Conservation (phyloP, 1,140 invertebrate genomes). For the Pectinophora gossypiella region DNA sequence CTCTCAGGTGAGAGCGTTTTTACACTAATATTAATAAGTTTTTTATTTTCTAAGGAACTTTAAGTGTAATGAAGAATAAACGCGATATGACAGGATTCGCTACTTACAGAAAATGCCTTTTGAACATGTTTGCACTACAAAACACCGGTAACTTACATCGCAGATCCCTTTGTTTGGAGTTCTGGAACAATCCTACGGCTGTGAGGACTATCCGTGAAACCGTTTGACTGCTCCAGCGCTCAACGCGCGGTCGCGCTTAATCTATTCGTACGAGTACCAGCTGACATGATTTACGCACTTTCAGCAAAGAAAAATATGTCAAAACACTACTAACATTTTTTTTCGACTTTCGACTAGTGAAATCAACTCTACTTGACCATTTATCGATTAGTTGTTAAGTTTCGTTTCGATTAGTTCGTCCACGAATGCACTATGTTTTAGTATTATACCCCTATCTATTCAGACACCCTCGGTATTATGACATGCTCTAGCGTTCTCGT, state of each 20-base stretch:
- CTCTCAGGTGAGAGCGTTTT: no score
- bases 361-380: slow-evolving; percentile 75
- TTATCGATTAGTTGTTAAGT: slow-evolving; percentile 61
- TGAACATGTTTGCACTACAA: no score
- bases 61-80: no score
- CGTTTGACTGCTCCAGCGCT: slow-evolving; percentile 63
- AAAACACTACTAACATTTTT: slow-evolving; percentile 75
- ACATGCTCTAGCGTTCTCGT: slow-evolving; percentile 32
- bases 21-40: no score
- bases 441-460: slow-evolving; percentile 53
- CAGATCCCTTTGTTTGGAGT: no score
- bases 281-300: slow-evolving; percentile 77
- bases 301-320: slow-evolving; percentile 78
- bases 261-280: slow-evolving; percentile 63
- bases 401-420: slow-evolving; percentile 58
- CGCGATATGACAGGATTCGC: no score
- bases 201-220: slow-evolving; percentile 11
- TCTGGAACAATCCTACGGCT: slow-evolving; percentile 57
- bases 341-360: slow-evolving; percentile 75
- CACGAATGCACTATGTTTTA: slow-evolving; percentile 68
- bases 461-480: slow-evolving; percentile 38
- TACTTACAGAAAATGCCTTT: no score
- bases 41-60: no score
- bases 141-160: no score
- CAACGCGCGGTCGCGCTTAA: slow-evolving; percentile 20